These are phyloP conservation scores for Protobothrops mucrosquamatus DNA, from an alignment of 2,113 vertebrate genomes.

Conservation along the genomic window DNA sequence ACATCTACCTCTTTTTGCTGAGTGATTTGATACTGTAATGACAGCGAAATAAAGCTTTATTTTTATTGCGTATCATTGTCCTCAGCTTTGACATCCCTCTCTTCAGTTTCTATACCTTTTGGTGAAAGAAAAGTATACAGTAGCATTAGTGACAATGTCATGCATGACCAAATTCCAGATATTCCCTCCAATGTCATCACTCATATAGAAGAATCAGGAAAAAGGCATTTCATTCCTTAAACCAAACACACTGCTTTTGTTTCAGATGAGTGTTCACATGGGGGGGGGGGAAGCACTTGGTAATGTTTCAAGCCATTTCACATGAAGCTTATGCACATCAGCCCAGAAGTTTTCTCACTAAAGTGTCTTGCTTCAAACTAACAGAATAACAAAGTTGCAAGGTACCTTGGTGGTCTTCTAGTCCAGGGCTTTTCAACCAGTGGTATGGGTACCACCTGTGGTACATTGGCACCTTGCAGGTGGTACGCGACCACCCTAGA, in stretches of 20 bases:
- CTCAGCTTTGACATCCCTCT: not conserved
- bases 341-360: not conserved
- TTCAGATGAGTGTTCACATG: constrained; percentile 3
- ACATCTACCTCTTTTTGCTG: constrained; percentile 15
- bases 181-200: not conserved
- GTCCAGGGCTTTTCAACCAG: not conserved
- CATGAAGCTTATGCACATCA: not conserved
- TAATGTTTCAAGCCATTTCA: not conserved
- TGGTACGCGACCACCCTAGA: no score
- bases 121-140: not conserved
- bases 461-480: no score
- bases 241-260: constrained; percentile 4
- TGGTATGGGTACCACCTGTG: no score
- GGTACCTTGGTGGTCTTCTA: not conserved
- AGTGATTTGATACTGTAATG: constrained; percentile 6
- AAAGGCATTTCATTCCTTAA: not conserved
- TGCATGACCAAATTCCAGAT: constrained; percentile 1
- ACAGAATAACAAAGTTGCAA: not conserved
- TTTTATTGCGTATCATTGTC: not conserved
- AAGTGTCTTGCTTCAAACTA: not conserved
- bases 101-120: not conserved
- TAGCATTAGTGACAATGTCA: constrained; percentile 1
- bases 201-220: not conserved
- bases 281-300: no score
- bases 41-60: not conserved